A percentile compares a stretch with the other conserved stretches of the same genome.
phyloP scores from a whole-genome alignment of 2,797 vertebrate species.

The Sebastes matsubarae region DNA sequence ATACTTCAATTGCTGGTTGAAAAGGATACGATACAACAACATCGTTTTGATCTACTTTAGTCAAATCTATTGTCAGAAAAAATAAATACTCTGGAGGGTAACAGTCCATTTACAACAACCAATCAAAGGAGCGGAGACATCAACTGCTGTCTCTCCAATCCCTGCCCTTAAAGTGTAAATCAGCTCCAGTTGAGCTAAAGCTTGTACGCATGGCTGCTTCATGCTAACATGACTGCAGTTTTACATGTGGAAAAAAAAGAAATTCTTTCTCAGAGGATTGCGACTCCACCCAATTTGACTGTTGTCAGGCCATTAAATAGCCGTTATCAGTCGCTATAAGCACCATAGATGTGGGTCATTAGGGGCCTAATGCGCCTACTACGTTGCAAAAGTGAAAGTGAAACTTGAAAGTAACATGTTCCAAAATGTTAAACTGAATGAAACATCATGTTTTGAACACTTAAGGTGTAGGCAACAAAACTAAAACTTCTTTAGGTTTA shows the following conservation, averaged over 20 bases:
- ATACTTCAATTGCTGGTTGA: conserved; percentile 48
- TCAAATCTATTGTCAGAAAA: conserved; percentile 15
- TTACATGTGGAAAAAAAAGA: background rate
- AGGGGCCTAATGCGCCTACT: no score
- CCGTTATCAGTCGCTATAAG: no score
- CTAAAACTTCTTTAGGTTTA: no score
- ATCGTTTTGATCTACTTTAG: conserved; percentile 24
- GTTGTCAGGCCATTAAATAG: no score
- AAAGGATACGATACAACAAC: conserved; percentile 26
- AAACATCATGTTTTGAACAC: no score
- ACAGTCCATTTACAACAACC: conserved; percentile 1
- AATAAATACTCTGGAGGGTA: conserved; percentile 33
- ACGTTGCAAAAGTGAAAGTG: no score
- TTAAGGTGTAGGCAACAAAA: no score
- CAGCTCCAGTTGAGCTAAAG: background rate
- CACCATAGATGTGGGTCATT: no score
- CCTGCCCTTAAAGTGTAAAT: background rate
- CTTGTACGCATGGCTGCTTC: background rate
- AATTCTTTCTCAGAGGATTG: background rate
- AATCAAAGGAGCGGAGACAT: conserved; percentile 1
- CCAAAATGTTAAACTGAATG: no score
- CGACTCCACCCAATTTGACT: background rate
- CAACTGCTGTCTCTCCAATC: background rate
- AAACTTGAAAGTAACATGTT: no score
- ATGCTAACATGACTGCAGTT: background rate